These are phyloP conservation scores for Hippocampus comes DNA, from an alignment of 2,113 vertebrate genomes.

Conservation along the genomic window DNA sequence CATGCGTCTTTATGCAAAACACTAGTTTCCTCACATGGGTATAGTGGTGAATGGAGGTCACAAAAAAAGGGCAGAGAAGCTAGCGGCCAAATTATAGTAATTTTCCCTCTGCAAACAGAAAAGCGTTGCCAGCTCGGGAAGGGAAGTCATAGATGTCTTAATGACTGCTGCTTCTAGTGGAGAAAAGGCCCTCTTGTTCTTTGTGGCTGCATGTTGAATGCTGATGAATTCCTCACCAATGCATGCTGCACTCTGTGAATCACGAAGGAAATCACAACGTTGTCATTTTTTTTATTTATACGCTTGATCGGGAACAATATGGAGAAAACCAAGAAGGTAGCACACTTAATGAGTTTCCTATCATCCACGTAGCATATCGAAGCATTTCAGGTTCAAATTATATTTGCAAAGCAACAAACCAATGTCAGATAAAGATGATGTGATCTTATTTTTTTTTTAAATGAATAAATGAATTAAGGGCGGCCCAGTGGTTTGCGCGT, in stretches of 20 bases:
- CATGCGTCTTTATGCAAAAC: slow-evolving; percentile 44
- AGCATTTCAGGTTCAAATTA: not conserved
- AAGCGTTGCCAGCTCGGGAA: slow-evolving; percentile 40
- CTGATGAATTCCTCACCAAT: slow-evolving; percentile 13
- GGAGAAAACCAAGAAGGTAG: too few relatives aligned
- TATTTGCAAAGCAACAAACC: not conserved
- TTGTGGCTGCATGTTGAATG: slow-evolving; percentile 18
- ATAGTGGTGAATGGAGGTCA: slow-evolving; percentile 40
- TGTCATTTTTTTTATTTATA: not conserved
- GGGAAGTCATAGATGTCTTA: slow-evolving; percentile 44
- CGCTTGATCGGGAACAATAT: too few relatives aligned
- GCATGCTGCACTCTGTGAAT: slow-evolving; percentile 11
- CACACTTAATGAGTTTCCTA: not conserved
- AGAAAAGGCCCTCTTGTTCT: slow-evolving; percentile 30
- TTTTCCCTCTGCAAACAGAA: slow-evolving; percentile 42
- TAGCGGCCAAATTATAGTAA: slow-evolving; percentile 45
- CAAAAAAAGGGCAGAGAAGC: slow-evolving; percentile 27
- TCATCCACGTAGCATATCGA: not conserved
- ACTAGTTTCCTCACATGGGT: slow-evolving; percentile 31
- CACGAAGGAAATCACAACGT: not conserved
- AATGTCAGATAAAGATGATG: not conserved
- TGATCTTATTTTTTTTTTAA: not conserved
- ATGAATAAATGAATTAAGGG: not conserved
- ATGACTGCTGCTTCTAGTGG: slow-evolving; percentile 26
- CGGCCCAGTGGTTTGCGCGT: too few relatives aligned